Evolutionary conservation across 2,888 invertebrate species (phyloP), one percentile per base, ranked within the genome.

Genomic region (Campoplex nolae): DNA sequence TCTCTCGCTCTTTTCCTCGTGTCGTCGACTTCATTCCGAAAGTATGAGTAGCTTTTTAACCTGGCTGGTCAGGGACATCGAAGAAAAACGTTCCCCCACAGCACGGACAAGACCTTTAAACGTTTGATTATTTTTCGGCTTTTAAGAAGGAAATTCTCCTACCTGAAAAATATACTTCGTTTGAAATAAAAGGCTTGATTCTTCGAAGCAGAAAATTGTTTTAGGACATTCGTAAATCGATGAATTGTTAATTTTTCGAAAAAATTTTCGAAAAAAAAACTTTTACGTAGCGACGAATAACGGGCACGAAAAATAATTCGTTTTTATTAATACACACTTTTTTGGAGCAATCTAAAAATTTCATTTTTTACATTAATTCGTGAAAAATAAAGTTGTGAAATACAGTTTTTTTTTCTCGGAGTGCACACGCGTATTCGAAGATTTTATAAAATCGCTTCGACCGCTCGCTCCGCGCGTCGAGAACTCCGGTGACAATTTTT

Each of bases 41-140:
- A 86, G 70, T 84, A 87, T 80, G 80, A 73, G 81, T 83, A 73
- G 84, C 82, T 84, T 88, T 84, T 87, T 80, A 84, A 88, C 87
- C 85, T 79, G 84, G 48, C 82, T 78, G 86, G 84, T 86, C 86
- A 86, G 84, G 86, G 83, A 73, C 84, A 54, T 23, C 38, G 77
- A 38, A 74, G 65, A 73, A 86, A 80, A 71, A 81, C 54, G 78
- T 54, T 76, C 71, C 28, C 48, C 32, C 35, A 23, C 23, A 23
- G 23, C 23, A 23, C 18, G n/a, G 45, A 42, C 51, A 16, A 82
- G 86, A 86, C 79, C 83, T 86, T 81, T 84, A 86, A 86, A 86
- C 75, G 71, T 67, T 70, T 67, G 38, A 70, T n/a, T 35, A 18
- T 71, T 32, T 9, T 51, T 45, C 58, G 32, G 32, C 83, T 70